Conservation (phyloP, 1,140 invertebrate genomes). For the Himalopsyche phryganea region DNA sequence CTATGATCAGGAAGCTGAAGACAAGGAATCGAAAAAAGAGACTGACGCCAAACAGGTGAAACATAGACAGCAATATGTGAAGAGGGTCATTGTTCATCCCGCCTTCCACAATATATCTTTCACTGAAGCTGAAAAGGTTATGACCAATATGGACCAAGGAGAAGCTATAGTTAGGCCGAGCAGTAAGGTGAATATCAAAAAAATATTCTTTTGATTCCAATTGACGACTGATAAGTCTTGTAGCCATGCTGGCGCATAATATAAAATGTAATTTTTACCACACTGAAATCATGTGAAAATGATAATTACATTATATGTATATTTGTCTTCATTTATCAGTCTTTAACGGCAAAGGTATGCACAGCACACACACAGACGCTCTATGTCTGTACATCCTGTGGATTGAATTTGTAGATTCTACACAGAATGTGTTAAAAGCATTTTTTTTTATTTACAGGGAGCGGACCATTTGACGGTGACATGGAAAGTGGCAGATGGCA, state of each 20-base stretch:
- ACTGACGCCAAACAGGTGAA: conserved; percentile 79
- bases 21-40: conserved; percentile 74
- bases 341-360: no score
- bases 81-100: conserved; percentile 96
- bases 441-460: conserved; percentile 59
- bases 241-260: no score
- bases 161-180: conserved; percentile 95
- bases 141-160: conserved; percentile 91
- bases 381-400: no score
- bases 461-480: conserved; percentile 94
- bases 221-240: no score
- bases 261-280: no score
- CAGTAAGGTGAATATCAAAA: conserved; percentile 83
- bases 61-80: conserved; percentile 79
- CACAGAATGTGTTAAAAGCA: no score
- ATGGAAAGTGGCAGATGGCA: conserved; percentile 94
- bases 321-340: conserved; percentile 7
- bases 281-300: no score
- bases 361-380: no score
- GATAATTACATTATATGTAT: no score
- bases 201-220: no score
- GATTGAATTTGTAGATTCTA: no score
- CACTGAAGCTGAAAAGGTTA: conserved; percentile 85
- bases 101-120: conserved; percentile 97
- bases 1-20: conserved; percentile 87